A percentile compares a stretch with the other conserved stretches of the same genome.
Evolutionary conservation across 2,888 invertebrate species (phyloP).

Genomic region (Cephus runcator): DNA sequence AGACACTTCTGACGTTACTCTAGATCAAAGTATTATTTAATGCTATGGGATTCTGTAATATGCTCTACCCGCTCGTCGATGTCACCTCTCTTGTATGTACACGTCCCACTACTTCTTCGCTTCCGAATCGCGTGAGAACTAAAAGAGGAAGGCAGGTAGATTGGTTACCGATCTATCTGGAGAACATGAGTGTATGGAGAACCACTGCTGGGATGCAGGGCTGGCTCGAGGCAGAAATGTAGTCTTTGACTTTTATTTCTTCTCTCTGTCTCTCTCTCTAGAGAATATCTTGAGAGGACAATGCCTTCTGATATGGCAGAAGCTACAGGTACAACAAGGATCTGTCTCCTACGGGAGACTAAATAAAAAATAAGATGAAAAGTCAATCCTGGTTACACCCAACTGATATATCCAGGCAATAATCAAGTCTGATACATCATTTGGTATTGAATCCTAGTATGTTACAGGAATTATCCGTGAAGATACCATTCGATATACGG

Average conservation of each 20-base stretch:
- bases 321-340: conserved; percentile 13
- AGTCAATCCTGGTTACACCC: neutral
- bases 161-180: conserved; percentile 24
- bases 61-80: neutral
- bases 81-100: neutral
- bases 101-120: neutral
- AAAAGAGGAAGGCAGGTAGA: conserved; percentile 20
- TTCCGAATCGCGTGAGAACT: conserved; percentile 24
- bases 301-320: conserved; percentile 1
- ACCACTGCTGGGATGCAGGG: conserved; percentile 24
- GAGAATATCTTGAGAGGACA: neutral
- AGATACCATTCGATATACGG: neutral
- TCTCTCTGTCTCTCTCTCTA: neutral
- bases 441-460: conserved; percentile 13
- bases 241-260: neutral
- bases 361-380: neutral
- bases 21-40: neutral
- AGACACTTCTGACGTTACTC: neutral
- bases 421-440: conserved; percentile 9
- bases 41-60: neutral
- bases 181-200: conserved; percentile 15
- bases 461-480: neutral
- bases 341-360: neutral
- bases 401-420: conserved; percentile 5
- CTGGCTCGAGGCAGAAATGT: conserved; percentile 7